Evolutionary conservation across 2,888 invertebrate genomes (phyloP).

Genomic region (Ommatoiulus sabulosus): DNA sequence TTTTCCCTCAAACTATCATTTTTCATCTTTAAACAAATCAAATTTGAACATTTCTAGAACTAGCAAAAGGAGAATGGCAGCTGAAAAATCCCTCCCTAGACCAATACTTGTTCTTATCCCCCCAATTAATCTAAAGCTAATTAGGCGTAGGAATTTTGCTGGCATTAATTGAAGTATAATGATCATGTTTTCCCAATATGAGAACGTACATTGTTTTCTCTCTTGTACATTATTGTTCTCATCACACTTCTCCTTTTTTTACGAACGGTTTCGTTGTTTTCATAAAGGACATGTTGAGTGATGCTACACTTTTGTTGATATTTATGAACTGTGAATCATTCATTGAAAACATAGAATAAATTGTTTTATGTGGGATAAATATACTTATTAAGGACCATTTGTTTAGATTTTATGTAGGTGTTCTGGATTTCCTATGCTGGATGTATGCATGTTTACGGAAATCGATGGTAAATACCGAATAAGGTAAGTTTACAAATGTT

Average conservation of each 20-base stretch:
- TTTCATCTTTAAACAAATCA: neutral
- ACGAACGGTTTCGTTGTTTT: slow-evolving; percentile 12
- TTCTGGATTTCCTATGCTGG: too few relatives aligned
- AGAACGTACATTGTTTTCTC: slow-evolving; percentile 22
- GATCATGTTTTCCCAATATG: slow-evolving; percentile 5
- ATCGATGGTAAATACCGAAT: too few relatives aligned
- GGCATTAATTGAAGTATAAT: slow-evolving; percentile 34
- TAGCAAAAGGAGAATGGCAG: slow-evolving; percentile 9
- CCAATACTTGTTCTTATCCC: slow-evolving; percentile 27
- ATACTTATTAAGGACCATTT: neutral
- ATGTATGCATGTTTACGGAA: too few relatives aligned
- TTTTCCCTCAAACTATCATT: neutral
- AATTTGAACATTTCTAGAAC: slow-evolving; percentile 7
- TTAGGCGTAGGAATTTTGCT: slow-evolving; percentile 34
- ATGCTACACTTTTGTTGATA: slow-evolving; percentile 22
- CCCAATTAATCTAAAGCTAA: slow-evolving; percentile 1
- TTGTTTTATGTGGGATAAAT: slow-evolving; percentile 18
- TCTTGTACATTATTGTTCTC: slow-evolving; percentile 34
- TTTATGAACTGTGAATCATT: slow-evolving; percentile 28
- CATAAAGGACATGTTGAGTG: slow-evolving; percentile 22
- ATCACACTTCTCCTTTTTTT: slow-evolving; percentile 27
- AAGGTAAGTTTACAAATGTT: too few relatives aligned
- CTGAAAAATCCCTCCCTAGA: slow-evolving; percentile 34
- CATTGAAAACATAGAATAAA: slow-evolving; percentile 34
- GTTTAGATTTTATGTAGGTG: too few relatives aligned